phyloP scores from a whole-genome alignment of 1,140 invertebrate genomes.

The Lordiphosa collinella region DNA sequence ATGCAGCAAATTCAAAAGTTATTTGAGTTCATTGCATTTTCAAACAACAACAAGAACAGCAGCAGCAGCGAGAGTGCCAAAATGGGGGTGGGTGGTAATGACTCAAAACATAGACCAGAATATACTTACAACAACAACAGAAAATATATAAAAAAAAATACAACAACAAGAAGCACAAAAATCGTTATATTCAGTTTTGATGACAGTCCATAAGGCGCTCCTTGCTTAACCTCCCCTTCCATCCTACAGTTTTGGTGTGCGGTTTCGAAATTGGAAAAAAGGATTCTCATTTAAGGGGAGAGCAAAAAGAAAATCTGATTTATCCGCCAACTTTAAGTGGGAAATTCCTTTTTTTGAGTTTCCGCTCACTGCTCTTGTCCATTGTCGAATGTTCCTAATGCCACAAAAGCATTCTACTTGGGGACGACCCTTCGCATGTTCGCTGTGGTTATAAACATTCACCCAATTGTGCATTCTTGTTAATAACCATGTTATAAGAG shows the following conservation, averaged over 20 bases:
- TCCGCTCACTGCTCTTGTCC: too few relatives aligned
- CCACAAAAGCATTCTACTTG: too few relatives aligned
- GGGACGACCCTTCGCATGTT: too few relatives aligned
- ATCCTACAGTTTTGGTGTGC: conserved; percentile 8
- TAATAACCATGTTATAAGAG: too few relatives aligned
- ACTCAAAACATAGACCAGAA: conserved; percentile 69
- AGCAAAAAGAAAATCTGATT: too few relatives aligned
- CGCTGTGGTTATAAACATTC: too few relatives aligned
- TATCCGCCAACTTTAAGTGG: too few relatives aligned
- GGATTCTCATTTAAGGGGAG: too few relatives aligned
- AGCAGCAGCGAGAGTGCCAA: conserved; percentile 14
- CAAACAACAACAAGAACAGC: conserved; percentile 61
- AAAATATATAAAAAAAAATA: conserved; percentile 42
- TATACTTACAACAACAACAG: conserved; percentile 9
- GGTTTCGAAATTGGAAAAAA: conserved; percentile 38
- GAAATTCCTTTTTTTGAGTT: too few relatives aligned
- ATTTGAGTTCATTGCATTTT: conserved; percentile 79
- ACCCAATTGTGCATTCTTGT: too few relatives aligned
- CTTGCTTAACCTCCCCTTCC: conserved; percentile 18
- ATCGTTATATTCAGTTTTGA: conserved; percentile 65
- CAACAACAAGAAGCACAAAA: conserved; percentile 51
- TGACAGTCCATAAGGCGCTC: conserved; percentile 51
- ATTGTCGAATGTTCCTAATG: too few relatives aligned
- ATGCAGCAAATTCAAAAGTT: conserved; percentile 78
- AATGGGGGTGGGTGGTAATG: conserved; percentile 69